These are phyloP conservation scores for Struthidea cinerea DNA, from an alignment of 2,113 vertebrate genomes.

Conservation along the genomic window DNA sequence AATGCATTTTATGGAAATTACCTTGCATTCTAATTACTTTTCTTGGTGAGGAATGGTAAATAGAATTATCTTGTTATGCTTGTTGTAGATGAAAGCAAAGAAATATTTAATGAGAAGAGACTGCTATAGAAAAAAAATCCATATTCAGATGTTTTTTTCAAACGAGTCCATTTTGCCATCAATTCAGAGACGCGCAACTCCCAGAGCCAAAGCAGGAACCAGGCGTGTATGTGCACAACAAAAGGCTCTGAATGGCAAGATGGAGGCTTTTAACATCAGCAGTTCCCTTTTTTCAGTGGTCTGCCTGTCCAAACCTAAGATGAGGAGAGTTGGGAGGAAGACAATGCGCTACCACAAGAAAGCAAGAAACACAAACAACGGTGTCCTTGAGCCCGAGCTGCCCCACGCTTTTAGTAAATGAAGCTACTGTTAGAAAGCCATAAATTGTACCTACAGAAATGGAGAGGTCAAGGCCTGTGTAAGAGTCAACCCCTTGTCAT, in stretches of 20 bases:
- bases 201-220: background rate
- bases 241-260: background rate
- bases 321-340: background rate
- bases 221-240: background rate
- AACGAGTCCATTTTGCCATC: background rate
- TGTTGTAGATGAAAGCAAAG: slow-evolving; percentile 5
- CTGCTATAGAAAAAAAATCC: background rate
- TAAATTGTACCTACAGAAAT: background rate
- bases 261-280: background rate
- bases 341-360: background rate
- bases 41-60: slow-evolving; percentile 39
- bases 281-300: background rate
- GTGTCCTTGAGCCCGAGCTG: background rate
- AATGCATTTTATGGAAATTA: slow-evolving; percentile 72
- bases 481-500: background rate
- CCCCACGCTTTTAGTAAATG: background rate
- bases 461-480: background rate
- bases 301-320: background rate
- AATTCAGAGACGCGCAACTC: fast-evolving
- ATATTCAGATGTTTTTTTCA: background rate
- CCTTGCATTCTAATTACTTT: slow-evolving; percentile 68
- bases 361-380: background rate
- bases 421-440: background rate
- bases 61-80: background rate
- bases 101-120: background rate